phyloP scores from a whole-genome alignment of 2,888 invertebrate species.

The Homarus gammarus region DNA sequence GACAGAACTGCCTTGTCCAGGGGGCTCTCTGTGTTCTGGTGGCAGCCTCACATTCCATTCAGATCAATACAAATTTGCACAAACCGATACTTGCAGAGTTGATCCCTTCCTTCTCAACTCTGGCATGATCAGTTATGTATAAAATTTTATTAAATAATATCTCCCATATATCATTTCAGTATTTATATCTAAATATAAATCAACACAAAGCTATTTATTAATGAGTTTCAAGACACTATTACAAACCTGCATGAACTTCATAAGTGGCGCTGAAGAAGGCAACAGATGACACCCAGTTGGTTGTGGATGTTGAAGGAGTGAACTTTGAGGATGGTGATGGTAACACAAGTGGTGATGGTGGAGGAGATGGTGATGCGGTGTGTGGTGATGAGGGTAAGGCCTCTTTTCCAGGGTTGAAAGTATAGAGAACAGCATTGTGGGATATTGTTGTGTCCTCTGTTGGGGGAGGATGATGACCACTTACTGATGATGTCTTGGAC shows the following conservation, averaged over 20 bases:
- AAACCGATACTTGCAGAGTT: no score
- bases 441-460: constrained; percentile 11
- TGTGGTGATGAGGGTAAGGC: neutral
- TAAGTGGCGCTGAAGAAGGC: constrained; percentile 60
- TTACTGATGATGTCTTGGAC: neutral
- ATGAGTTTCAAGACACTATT: no score
- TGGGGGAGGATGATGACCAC: neutral
- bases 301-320: neutral
- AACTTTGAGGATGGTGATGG: constrained; percentile 5
- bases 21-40: no score
- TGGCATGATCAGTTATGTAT: no score
- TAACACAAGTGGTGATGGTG: neutral
- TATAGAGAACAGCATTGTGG: constrained; percentile 12
- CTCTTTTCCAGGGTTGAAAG: neutral
- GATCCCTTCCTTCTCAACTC: no score
- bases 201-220: no score
- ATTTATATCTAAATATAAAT: no score
- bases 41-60: no score
- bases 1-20: no score
- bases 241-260: constrained; percentile 44
- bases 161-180: no score
- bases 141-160: no score
- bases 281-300: constrained; percentile 45
- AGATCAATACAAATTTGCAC: no score
- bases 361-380: neutral